Base-by-base conservation (phyloP, 2,888 invertebrate genomes). In the Hydrotaea cyrtoneurina region DNA sequence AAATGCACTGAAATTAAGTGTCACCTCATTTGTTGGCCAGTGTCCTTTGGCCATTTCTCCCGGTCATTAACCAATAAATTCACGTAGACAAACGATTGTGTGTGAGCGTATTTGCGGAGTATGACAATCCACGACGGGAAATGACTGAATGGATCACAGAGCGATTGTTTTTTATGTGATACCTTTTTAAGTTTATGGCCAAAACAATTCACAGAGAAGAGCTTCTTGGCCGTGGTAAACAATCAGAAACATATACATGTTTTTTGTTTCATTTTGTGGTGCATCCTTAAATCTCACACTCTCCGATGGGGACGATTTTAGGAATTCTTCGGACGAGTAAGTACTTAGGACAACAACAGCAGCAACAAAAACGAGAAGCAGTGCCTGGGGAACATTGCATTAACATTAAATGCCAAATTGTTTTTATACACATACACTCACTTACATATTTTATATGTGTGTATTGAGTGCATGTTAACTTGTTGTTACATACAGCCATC, bases 121-220 rank as follows among this genome's bases (percentile, higher is more conserved):
- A 11, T 53, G 3, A 64, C 39, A 64, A 72, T 55, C 39, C 11
- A 8, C 39, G 10, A 31, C 2, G 31, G 7, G 31, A 31, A 31
- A 31, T 31, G 31, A 4, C 39, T 39, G 39, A 8, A 39, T 39
- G 39, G 39, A 39, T 39, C 39, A 39, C 11, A 39, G 72, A 78
- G 39, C 19, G 21, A 21, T 13, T 5, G 66, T 76, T 79, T 77
- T 79, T 77, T 73, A 19, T 80, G 23, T 64, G 77, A 78, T 88
- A 90, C 88, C 89, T 88, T 90, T 89, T 89, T 87, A 88, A 90
- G 88, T 90, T 90, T 90, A 90, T 90, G 88, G 87, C 88, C 89
- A 88, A 89, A 89, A 88, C 89, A 89, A 90, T 90, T 90, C 88
- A 82, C 83, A 83, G 78, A 73, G 77, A 76, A 76, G 31, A 31